phyloP scores from a whole-genome alignment of 2,888 invertebrate genomes.

The Nephrotoma appendiculata region DNA sequence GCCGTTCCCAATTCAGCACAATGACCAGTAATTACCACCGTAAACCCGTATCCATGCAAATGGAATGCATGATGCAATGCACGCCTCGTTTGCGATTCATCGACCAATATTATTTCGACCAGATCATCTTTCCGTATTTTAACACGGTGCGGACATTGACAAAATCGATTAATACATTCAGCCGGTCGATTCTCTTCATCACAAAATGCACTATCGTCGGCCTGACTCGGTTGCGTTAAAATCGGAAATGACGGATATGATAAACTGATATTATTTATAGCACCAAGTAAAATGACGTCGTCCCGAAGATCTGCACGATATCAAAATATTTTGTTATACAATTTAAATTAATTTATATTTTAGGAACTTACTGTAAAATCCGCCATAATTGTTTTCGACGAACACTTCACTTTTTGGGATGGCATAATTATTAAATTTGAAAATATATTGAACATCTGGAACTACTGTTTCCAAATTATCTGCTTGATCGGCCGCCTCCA shows the following conservation, averaged over 20 bases:
- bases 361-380: background rate
- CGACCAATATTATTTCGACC: conserved; percentile 26
- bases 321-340: background rate
- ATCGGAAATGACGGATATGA: conserved; percentile 63
- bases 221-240: conserved; percentile 43
- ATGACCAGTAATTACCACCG: conserved; percentile 22
- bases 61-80: conserved; percentile 28
- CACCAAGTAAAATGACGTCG: conserved; percentile 28
- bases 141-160: conserved; percentile 20
- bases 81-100: conserved; percentile 22
- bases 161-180: conserved; percentile 14
- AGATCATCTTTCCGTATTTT: conserved; percentile 17
- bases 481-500: background rate
- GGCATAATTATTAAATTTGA: background rate
- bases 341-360: background rate
- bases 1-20: conserved; percentile 10
- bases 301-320: conserved; percentile 14
- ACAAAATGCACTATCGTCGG: conserved; percentile 23
- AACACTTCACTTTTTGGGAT: background rate
- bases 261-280: conserved; percentile 58
- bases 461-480: background rate
- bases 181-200: conserved; percentile 16
- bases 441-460: background rate
- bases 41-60: conserved; percentile 26
- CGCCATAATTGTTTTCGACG: background rate